Percentiles rank a stretch among this genome's conserved stretches.
These are phyloP conservation scores for Bimastos eiseni DNA, from an alignment of 2,888 invertebrate species.

Conservation along the genomic window DNA sequence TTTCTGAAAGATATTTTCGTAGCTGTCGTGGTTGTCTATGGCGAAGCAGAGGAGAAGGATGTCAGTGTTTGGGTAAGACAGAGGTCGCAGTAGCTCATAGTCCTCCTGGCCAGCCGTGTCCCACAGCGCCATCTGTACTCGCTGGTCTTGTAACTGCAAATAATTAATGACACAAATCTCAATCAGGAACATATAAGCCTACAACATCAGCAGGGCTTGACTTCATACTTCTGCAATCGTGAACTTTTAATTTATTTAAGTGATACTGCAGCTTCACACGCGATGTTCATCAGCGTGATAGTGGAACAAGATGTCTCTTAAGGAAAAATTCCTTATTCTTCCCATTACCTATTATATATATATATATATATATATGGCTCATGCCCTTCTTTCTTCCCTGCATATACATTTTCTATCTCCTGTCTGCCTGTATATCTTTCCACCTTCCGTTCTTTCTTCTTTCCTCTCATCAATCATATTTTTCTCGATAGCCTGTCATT, in stretches of 20 bases:
- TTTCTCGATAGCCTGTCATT: not conserved
- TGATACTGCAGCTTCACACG: too few relatives aligned
- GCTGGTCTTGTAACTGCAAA: conserved; percentile 29
- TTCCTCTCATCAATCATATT: not conserved
- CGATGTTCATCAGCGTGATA: too few relatives aligned
- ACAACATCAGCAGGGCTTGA: not conserved
- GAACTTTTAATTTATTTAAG: too few relatives aligned
- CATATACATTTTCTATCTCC: too few relatives aligned
- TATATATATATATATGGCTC: too few relatives aligned
- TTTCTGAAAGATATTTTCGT: conserved; percentile 39
- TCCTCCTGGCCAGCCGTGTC: conserved; percentile 44
- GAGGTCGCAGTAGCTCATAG: conserved; percentile 41
- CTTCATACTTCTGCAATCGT: not conserved
- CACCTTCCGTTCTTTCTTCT: not conserved
- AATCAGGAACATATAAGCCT: not conserved
- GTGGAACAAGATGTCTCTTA: not conserved
- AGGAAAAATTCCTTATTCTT: not conserved
- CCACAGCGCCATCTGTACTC: conserved; percentile 41
- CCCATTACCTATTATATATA: not conserved
- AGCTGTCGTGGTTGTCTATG: conserved; percentile 40
- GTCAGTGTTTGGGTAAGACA: conserved; percentile 44
- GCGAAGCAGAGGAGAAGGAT: conserved; percentile 41
- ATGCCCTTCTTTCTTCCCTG: not conserved
- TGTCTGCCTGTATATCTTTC: not conserved
- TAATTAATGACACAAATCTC: not conserved